Conservation (phyloP, 1,140 invertebrate species). For the Zaprionus nigranus region DNA sequence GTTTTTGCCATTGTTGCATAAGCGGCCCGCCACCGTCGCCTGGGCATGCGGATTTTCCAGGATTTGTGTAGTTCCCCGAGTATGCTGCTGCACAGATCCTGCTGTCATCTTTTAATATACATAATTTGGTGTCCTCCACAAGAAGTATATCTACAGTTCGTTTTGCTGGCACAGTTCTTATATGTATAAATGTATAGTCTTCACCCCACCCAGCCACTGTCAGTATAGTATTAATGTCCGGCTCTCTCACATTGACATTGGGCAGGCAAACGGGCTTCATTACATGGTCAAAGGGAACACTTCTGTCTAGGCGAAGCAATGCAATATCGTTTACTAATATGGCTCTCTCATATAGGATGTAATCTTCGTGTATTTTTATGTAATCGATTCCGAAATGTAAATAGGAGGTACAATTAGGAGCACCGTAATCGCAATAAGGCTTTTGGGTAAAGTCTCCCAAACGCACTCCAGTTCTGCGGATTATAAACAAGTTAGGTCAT, state of each 20-base stretch:
- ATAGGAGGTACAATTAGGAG: neutral
- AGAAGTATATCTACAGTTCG: neutral
- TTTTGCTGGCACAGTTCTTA: neutral
- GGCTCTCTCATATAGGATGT: neutral
- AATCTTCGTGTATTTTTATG: neutral
- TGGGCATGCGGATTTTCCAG: rapidly evolving
- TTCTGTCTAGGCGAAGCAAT: neutral
- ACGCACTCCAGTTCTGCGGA: neutral
- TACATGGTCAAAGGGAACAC: neutral
- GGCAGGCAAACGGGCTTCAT: neutral
- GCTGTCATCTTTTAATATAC: neutral
- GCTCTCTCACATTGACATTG: neutral
- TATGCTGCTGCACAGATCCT: neutral
- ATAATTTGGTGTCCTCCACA: neutral
- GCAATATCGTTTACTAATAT: neutral
- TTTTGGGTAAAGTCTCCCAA: neutral
- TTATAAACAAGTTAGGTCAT: neutral
- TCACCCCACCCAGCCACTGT: neutral
- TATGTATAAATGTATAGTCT: too few relatives aligned
- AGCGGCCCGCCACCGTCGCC: neutral
- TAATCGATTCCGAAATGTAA: neutral
- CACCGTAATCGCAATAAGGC: neutral
- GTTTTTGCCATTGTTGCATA: neutral
- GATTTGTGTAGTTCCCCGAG: rapidly evolving
- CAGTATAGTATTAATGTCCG: neutral